These are phyloP conservation scores for Tortrix viridana DNA, from an alignment of 2,888 invertebrate species.

Conservation along the genomic window DNA sequence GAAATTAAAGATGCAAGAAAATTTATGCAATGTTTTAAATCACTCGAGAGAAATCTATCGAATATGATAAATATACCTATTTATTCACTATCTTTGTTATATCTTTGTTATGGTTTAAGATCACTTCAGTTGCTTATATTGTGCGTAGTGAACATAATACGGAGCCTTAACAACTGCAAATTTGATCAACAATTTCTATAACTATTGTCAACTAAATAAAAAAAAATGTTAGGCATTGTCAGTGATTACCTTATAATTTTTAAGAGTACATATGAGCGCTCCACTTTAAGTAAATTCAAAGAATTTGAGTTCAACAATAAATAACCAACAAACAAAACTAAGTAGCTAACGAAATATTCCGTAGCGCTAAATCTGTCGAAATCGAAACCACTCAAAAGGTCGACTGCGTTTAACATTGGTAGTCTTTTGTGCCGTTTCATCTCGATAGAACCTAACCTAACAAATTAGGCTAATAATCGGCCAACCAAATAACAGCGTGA, in stretches of 20 bases:
- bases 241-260: neutral
- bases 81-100: too few relatives aligned
- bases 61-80: too few relatives aligned
- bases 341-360: neutral
- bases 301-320: neutral
- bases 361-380: neutral
- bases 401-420: neutral
- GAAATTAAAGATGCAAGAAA: too few relatives aligned
- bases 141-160: too few relatives aligned
- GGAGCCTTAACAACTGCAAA: too few relatives aligned
- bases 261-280: neutral
- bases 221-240: too few relatives aligned
- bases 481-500: conserved; percentile 12
- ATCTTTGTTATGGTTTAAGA: too few relatives aligned
- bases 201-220: neutral
- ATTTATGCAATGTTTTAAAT: too few relatives aligned
- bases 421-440: conserved; percentile 24
- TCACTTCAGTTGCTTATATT: too few relatives aligned
- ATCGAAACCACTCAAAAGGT: conserved; percentile 22
- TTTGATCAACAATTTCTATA: neutral
- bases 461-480: conserved; percentile 5
- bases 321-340: conserved; percentile 2
- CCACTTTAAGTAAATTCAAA: neutral
- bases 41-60: too few relatives aligned
- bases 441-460: conserved; percentile 15